These are phyloP conservation scores for Tamandua tetradactyla DNA, from an alignment of 2,797 vertebrate genomes.

Conservation along the genomic window DNA sequence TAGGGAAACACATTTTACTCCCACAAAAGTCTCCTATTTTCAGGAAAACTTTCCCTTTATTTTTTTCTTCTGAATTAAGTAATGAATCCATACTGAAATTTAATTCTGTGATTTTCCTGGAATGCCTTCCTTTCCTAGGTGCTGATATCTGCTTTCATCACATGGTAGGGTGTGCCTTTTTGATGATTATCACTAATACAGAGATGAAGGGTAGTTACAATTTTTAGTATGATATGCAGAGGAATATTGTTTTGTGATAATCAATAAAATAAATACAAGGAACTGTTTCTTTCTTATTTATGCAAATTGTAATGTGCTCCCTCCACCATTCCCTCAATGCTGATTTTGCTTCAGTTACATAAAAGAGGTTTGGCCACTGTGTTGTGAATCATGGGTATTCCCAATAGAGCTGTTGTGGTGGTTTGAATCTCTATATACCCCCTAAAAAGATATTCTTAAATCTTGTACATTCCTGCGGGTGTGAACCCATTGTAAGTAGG, in stretches of 20 bases:
- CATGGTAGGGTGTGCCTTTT: neutral
- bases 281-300: constrained; percentile 27
- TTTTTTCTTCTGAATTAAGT: neutral
- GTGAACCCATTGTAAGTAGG: too few relatives aligned
- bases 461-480: too few relatives aligned
- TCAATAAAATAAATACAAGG: neutral
- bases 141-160: constrained; percentile 28
- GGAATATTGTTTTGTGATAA: constrained; percentile 6
- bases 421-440: too few relatives aligned
- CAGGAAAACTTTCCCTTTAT: neutral
- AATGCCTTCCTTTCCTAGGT: neutral
- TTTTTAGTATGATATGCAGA: constrained; percentile 12
- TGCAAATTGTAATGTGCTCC: neutral
- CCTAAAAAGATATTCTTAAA: too few relatives aligned
- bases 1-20: neutral
- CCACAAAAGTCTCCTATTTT: neutral
- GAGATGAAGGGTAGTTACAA: neutral
- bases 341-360: neutral
- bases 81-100: constrained; percentile 7
- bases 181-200: neutral
- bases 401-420: neutral
- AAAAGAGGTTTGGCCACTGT: neutral
- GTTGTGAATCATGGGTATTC: neutral
- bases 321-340: neutral
- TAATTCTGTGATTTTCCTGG: neutral